These are phyloP conservation scores for Pitta sordida DNA, from an alignment of 2,113 vertebrate genomes.

Conservation along the genomic window DNA sequence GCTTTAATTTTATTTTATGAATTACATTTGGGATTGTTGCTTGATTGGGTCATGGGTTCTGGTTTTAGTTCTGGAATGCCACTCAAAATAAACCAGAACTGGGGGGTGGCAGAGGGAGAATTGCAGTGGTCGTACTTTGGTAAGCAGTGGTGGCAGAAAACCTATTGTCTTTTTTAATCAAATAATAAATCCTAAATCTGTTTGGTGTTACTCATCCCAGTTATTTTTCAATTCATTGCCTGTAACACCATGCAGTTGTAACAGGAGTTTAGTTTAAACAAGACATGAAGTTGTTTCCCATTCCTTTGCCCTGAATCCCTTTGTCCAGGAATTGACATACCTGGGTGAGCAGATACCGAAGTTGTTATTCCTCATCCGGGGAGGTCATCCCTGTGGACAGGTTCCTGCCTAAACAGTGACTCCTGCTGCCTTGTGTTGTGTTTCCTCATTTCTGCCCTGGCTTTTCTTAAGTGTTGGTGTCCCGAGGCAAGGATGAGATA, in stretches of 20 bases:
- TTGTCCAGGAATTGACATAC: neutral
- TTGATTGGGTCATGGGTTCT: neutral
- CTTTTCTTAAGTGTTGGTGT: neutral
- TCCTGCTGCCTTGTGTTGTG: neutral
- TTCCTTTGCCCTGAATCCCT: neutral
- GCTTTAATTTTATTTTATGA: conserved; percentile 12
- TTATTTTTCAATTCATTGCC: neutral
- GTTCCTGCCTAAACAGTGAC: neutral
- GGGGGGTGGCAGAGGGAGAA: neutral
- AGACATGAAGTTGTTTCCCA: neutral
- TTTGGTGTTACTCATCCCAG: neutral
- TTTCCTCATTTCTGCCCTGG: neutral
- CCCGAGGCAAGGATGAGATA: neutral
- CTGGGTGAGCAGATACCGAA: neutral
- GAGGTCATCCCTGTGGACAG: neutral
- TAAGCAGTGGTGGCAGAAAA: neutral
- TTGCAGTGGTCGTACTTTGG: neutral
- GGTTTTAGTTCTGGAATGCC: conserved; percentile 23
- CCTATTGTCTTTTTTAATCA: neutral
- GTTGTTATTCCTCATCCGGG: neutral
- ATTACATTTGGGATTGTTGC: conserved; percentile 9
- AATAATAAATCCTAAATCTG: neutral
- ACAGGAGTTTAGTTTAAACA: neutral
- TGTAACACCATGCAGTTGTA: neutral
- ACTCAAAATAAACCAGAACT: neutral